Percentiles rank a stretch among this genome's conserved stretches.
phyloP scores from a whole-genome alignment of 35 echinoderm and acorn worm genomes.

The Antedon bifida region DNA sequence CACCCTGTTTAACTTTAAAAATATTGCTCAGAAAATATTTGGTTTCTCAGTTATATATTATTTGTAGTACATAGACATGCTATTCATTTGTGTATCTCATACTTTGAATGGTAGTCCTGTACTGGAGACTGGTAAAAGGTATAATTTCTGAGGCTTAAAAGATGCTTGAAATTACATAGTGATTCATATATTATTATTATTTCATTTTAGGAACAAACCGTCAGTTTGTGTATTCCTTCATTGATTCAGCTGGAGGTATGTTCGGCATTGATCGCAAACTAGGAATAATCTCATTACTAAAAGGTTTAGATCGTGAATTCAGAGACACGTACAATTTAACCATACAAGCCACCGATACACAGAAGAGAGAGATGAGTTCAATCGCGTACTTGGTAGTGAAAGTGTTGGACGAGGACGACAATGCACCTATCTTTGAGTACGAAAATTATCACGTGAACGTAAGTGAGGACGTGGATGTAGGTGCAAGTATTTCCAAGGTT shows the following conservation, averaged over 20 bases:
- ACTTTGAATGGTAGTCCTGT: too few relatives aligned
- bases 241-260: conserved; percentile 13
- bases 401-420: conserved; percentile 95
- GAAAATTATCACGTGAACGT: conserved; percentile 64
- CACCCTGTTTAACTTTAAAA: too few relatives aligned
- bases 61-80: too few relatives aligned
- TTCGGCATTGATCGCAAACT: conserved; percentile 67
- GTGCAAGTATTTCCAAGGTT: conserved; percentile 35
- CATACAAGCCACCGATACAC: conserved; percentile 43
- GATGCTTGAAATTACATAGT: too few relatives aligned
- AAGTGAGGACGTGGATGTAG: conserved; percentile 43
- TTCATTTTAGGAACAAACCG: conserved; percentile 45
- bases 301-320: conserved; percentile 54
- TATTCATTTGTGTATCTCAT: too few relatives aligned
- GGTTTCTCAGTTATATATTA: too few relatives aligned
- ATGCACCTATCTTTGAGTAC: conserved; percentile 85
- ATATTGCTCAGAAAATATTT: too few relatives aligned
- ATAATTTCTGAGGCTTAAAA: too few relatives aligned
- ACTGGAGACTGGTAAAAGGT: too few relatives aligned
- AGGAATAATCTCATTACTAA: conserved; percentile 59
- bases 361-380: conserved; percentile 27
- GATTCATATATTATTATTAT: neutral
- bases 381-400: conserved; percentile 46
- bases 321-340: conserved; percentile 77
- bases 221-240: conserved; percentile 45